Evolutionary conservation across 2,888 invertebrate genomes (phyloP).

Genomic region (Ommatoiulus sabulosus): DNA sequence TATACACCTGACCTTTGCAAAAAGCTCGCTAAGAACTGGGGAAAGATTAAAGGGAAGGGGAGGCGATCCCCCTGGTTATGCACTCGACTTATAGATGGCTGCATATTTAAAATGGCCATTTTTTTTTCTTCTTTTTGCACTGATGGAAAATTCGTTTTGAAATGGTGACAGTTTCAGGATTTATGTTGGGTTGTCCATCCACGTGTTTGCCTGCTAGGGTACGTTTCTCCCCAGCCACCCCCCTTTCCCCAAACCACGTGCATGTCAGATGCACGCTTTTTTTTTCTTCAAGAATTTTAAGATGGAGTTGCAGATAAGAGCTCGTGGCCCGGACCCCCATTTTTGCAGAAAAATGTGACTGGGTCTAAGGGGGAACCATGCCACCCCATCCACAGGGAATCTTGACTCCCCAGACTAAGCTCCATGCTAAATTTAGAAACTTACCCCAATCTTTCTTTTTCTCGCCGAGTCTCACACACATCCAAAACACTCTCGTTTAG

Average conservation of each 20-base stretch:
- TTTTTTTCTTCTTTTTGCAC: neutral
- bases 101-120: constrained; percentile 17
- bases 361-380: neutral
- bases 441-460: neutral
- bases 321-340: constrained; percentile 2
- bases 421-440: neutral
- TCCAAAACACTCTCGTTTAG: neutral
- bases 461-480: neutral
- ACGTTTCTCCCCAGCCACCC: constrained; percentile 10
- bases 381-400: neutral
- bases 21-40: neutral
- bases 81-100: constrained; percentile 38
- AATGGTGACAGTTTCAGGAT: constrained; percentile 53
- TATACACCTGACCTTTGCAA: neutral
- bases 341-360: constrained; percentile 27
- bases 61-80: neutral
- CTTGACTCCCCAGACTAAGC: constrained; percentile 1
- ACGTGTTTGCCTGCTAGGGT: constrained; percentile 51
- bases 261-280: neutral
- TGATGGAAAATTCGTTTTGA: constrained; percentile 47
- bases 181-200: constrained; percentile 51
- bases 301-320: constrained; percentile 2
- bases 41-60: neutral
- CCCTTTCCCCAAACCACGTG: constrained; percentile 15
- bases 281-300: neutral